Percentiles rank a stretch among this genome's conserved stretches.
These are phyloP conservation scores for Odontocerum albicorne DNA, from an alignment of 2,888 invertebrate species.

Conservation along the genomic window DNA sequence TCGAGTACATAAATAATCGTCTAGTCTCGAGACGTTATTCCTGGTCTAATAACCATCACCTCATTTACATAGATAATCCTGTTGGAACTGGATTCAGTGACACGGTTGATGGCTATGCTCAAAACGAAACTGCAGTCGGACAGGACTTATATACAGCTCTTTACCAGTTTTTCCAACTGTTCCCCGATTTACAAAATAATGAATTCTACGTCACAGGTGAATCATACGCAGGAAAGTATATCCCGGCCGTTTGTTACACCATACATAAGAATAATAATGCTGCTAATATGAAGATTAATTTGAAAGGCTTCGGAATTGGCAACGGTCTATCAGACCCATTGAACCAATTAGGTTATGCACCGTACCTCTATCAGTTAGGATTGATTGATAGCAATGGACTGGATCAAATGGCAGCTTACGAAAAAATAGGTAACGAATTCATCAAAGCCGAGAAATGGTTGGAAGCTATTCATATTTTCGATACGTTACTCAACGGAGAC, in stretches of 20 bases:
- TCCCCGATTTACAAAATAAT: constrained; percentile 71
- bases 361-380: constrained; percentile 67
- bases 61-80: constrained; percentile 92
- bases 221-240: constrained; percentile 81
- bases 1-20: constrained; percentile 51
- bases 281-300: constrained; percentile 68
- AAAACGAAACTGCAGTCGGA: constrained; percentile 78
- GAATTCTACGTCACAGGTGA: constrained; percentile 89
- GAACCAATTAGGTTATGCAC: constrained; percentile 75
- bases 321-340: constrained; percentile 70
- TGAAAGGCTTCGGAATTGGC: constrained; percentile 73
- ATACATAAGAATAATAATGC: constrained; percentile 67
- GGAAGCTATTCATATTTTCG: constrained; percentile 18
- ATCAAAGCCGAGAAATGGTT: constrained; percentile 23
- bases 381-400: constrained; percentile 21
- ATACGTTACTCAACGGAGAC: constrained; percentile 58
- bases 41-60: constrained; percentile 78
- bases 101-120: constrained; percentile 79
- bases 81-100: constrained; percentile 93
- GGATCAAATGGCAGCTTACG: constrained; percentile 15
- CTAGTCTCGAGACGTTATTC: constrained; percentile 62
- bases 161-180: constrained; percentile 81
- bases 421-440: constrained; percentile 16
- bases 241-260: constrained; percentile 77
- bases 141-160: constrained; percentile 75